Evolutionary conservation across 64 coral and sea anemone genomes (phyloP), one percentile per base, ranked within the genome.

Genomic region (Dendronephthya gigantea): DNA sequence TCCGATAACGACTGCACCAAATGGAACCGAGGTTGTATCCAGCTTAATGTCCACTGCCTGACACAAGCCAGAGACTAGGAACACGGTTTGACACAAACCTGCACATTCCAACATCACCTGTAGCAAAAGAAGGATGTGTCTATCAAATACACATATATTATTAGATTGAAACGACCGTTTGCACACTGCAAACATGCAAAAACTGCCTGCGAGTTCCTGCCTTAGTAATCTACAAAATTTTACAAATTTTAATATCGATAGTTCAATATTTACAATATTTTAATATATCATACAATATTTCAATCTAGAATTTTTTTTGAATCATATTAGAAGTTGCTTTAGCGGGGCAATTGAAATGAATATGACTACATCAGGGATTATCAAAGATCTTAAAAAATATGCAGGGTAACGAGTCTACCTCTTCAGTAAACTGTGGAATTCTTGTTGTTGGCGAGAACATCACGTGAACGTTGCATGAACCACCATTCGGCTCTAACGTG

Each of bases 71-170:
- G 91, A 87, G 62, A 93, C 89, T n/a, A 97, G 89, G 50, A 97
- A 97, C 39, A 97, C 91, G 7, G 94, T 92, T 52, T 93, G 92
- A 7, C 91, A 93, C 68, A 97, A 81, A 23, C 94, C 94, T 9
- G 94, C 91, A 84, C 94, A 97, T 81, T 97, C 94, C 16, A 97
- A 62, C 94, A 97, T 97, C 50, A 97, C 89, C 94, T 97, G 82
- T 7, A 51, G 2, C 41, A 41, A 12, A 83, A 14, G 14, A 59
- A 81, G 19, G 35, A 50, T 15, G 47, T 9, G 14, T n/a, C n/a
- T n/a, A n/a, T n/a, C n/a, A n/a, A n/a, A n/a, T n/a, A n/a, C n/a
- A n/a, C n/a, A n/a, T n/a, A n/a, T n/a, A n/a, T n/a, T n/a, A n/a
- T n/a, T n/a, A n/a, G n/a, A n/a, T n/a, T n/a, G n/a, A n/a, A n/a